Base-by-base conservation (phyloP, 2,797 vertebrate species). In the Melanotaenia parkinsoni region DNA sequence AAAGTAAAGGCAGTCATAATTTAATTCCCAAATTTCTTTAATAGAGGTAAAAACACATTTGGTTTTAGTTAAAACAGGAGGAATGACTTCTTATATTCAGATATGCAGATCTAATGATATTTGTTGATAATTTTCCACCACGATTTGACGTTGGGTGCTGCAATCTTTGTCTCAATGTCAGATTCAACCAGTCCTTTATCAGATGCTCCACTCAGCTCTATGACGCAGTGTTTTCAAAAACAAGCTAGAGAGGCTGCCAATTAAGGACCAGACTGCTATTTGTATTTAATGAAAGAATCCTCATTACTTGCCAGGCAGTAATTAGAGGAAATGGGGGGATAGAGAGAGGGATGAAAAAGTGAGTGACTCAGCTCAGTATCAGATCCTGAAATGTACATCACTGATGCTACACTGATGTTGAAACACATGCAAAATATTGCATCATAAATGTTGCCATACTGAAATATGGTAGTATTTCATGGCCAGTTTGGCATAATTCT, bases 201-300 rank as follows among this genome's bases (percentile, higher is more conserved):
- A 72, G 74, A 75, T 0, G 61, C 66, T 74, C 38, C 8, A 10
- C 76, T 79, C 60, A 51, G 10, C 70, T 81, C 65, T 47, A 56
- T 38, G 62, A 60, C 71, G 62, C 74, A 56, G 59, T 86, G 84
- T 87, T 88, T 88, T 86, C 6, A 88, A 88, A 88, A 85, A 74
- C 79, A 86, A 84, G 67, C 51, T 37, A 63, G 80, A 72, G 76
- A 84, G 74, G 70, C 77, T 77, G 88, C 80, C 90, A 86, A 89
- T 92, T 91, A 88, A 87, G 76, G 85, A 77, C 84, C 76, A 69
- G 83, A 85, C 85, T 76, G 70, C 79, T 86, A 85, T 90, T 91
- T 87, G 83, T 80, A 74, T 80, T 88, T 84, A 89, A 88, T 7
- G 22, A 79, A 67, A 28, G 77, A 82, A 84, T 84, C 82, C 83